phyloP scores from a whole-genome alignment of 2,113 vertebrate species.

The Egretta garzetta region DNA sequence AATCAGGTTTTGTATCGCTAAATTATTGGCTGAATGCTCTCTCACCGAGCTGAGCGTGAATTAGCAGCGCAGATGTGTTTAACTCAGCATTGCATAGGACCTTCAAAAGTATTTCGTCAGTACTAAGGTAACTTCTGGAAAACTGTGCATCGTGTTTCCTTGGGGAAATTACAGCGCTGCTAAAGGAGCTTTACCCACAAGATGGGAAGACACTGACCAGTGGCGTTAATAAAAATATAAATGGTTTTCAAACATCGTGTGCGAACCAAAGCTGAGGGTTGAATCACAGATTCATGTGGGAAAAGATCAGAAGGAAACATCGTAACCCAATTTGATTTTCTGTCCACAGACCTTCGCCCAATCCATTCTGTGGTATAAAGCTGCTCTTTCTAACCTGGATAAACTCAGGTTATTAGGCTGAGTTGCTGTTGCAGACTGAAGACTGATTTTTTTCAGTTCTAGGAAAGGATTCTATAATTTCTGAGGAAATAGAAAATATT shows the following conservation, averaged over 20 bases:
- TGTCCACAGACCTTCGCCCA: conserved; percentile 47
- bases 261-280: background rate
- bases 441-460: background rate
- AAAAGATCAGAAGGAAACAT: conserved; percentile 52
- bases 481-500: conserved; percentile 30
- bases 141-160: background rate
- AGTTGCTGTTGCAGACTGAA: background rate
- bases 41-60: background rate
- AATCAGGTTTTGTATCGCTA: background rate
- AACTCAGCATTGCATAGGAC: background rate
- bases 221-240: conserved; percentile 2
- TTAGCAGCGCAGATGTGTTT: background rate
- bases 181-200: background rate
- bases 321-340: conserved; percentile 66
- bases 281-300: conserved; percentile 17
- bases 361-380: conserved; percentile 32
- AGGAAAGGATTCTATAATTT: conserved; percentile 26
- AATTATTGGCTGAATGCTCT: background rate
- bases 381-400: conserved; percentile 32
- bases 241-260: background rate
- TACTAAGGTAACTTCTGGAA: background rate
- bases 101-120: background rate
- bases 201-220: background rate
- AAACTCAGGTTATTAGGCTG: conserved; percentile 20
- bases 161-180: background rate